Evolutionary conservation across 2,888 invertebrate genomes (phyloP).

Genomic region (Drepana falcataria): DNA sequence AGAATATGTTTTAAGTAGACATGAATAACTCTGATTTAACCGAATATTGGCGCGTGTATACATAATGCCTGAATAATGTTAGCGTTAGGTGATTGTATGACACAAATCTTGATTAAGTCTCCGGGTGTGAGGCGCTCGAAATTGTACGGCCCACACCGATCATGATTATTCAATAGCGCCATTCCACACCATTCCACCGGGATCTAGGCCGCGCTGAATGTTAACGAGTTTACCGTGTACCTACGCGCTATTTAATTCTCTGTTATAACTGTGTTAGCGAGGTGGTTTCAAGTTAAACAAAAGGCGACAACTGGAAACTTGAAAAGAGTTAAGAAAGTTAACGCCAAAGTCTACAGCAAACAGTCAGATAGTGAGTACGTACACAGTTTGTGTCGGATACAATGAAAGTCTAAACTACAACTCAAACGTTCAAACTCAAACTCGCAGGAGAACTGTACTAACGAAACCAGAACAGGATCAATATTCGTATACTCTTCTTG

Average conservation of each 20-base stretch:
- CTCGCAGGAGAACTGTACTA: too few species aligned
- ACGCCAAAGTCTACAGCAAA: constrained; percentile 12
- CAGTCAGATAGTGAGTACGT: constrained; percentile 1
- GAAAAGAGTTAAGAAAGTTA: constrained; percentile 14
- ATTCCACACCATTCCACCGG: constrained; percentile 46
- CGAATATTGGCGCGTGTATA: too few species aligned
- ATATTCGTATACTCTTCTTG: too few species aligned
- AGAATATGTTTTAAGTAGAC: too few species aligned
- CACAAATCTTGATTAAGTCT: constrained; percentile 32
- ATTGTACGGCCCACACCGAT: constrained; percentile 55
- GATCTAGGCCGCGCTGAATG: constrained; percentile 59
- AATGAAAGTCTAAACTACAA: neutral
- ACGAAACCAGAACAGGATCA: neutral
- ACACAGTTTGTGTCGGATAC: neutral
- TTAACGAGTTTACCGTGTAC: constrained; percentile 49
- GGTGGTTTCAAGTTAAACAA: constrained; percentile 18
- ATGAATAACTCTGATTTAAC: too few species aligned
- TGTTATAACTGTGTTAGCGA: constrained; percentile 1
- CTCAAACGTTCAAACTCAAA: too few species aligned
- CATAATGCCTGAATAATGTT: constrained; percentile 9
- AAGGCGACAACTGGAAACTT: constrained; percentile 14
- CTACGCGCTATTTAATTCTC: constrained; percentile 21
- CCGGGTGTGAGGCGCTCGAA: constrained; percentile 30
- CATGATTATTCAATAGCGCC: constrained; percentile 72
- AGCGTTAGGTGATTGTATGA: constrained; percentile 11